A percentile compares a stretch with the other conserved stretches of the same genome.
phyloP scores from a whole-genome alignment of 2,888 invertebrate genomes.

The Erannis defoliaria region DNA sequence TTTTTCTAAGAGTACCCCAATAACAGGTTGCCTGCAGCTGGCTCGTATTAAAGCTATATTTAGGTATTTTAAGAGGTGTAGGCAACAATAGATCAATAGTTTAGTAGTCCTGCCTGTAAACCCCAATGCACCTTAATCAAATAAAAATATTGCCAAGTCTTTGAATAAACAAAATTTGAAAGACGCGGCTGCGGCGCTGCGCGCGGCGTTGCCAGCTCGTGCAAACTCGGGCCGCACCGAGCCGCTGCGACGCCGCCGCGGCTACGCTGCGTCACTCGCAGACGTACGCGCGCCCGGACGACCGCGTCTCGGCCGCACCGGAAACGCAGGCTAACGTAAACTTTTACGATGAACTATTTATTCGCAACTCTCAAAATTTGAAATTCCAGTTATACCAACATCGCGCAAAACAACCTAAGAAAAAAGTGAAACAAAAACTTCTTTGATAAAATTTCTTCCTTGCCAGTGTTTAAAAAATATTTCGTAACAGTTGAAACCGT shows the following conservation, averaged over 20 bases:
- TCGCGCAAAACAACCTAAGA: background rate
- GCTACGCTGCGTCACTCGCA: slow-evolving; percentile 62
- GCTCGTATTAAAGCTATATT: no score
- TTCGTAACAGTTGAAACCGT: background rate
- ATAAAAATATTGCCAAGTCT: background rate
- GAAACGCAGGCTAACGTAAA: slow-evolving; percentile 41
- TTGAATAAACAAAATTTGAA: slow-evolving; percentile 22
- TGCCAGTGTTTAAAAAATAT: no score
- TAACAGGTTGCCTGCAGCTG: no score
- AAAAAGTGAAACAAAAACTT: background rate
- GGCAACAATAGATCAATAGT: no score
- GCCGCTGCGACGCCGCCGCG: slow-evolving; percentile 69
- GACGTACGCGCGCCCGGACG: slow-evolving; percentile 56
- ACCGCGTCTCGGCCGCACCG: slow-evolving; percentile 49
- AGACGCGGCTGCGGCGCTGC: slow-evolving; percentile 42
- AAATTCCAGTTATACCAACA: background rate
- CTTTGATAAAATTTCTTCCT: background rate
- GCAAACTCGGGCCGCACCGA: slow-evolving; percentile 46
- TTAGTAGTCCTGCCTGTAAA: no score
- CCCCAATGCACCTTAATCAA: no score
- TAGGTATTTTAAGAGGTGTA: no score
- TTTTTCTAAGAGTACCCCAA: no score
- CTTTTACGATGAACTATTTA: background rate
- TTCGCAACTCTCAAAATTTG: background rate
- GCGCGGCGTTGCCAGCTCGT: slow-evolving; percentile 59